Evolutionary conservation across 2,113 vertebrate species (phyloP), one percentile per base, ranked within the genome.

Genomic region (Drymodes brunneopygia): DNA sequence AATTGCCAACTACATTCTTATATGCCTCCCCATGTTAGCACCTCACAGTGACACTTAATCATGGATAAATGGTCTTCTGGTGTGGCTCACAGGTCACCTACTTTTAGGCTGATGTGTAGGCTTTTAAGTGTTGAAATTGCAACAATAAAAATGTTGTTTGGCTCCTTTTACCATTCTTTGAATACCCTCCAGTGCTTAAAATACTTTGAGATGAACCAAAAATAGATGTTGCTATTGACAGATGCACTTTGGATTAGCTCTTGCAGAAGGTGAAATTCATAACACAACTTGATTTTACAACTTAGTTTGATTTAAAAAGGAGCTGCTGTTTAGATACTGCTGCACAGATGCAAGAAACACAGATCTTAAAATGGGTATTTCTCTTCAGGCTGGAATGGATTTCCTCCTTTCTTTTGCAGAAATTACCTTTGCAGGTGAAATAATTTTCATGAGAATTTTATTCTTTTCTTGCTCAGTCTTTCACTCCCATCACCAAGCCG

Each of bases 171-270:
- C 56, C 70, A 61, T 93, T 92, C 90, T 95, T 88, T 81, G 35
- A 75, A 51, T 96, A 90, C 81, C 74, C 47, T 96, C 38, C 72
- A 67, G 36, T 77, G 18, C 79, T 95, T 96, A 72, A 85, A 90
- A 79, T 92, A 94, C 77, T 69, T 77, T 40, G 44, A 58, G 71
- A 51, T 82, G 62, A 88, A 56, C 48, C 31, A 74, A 81, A 94
- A 88, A 60, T 84, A 91, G 45, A 29, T 69, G 22, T 51, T 74
- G 48, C 40, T 87, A 9, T 81, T 95, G 65, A 71, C 53, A 81
- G 75, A 65, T 88, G 62, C 25, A 18, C 16, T 94, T 86, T 53
- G 80, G 38, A 74, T 93, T 93, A 72, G 44, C 45, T 53, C 29
- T 66, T 58, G 18, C 42, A 66, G 33, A 71, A 3, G 27, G 15